Percentiles rank a stretch among this genome's conserved stretches.
These are phyloP conservation scores for Augochlorella aurata DNA, from an alignment of 2,888 invertebrate genomes.

Conservation along the genomic window DNA sequence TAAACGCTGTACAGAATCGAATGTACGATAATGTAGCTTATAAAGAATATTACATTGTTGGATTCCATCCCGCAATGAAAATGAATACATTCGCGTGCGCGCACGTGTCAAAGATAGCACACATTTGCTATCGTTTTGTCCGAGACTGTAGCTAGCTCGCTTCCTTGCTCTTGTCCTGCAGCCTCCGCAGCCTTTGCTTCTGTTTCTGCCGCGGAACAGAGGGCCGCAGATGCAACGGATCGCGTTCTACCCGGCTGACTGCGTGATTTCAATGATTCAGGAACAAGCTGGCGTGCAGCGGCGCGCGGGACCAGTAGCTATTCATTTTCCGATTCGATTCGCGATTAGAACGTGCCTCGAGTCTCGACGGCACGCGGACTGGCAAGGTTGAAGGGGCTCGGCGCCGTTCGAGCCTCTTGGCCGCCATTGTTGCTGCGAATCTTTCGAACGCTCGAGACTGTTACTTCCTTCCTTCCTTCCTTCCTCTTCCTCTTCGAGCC, in stretches of 20 bases:
- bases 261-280: slow-evolving; percentile 45
- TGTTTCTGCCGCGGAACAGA: background rate
- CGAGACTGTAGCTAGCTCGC: background rate
- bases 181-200: too few relatives aligned
- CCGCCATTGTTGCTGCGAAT: background rate
- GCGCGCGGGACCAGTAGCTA: background rate
- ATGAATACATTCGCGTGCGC: too few relatives aligned
- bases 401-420: background rate
- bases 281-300: slow-evolving; percentile 6
- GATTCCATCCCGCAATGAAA: too few relatives aligned
- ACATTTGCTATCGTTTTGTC: too few relatives aligned
- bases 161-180: background rate
- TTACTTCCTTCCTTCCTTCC: background rate
- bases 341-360: slow-evolving; percentile 11
- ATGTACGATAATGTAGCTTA: too few relatives aligned
- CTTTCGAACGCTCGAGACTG: background rate
- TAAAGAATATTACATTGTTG: too few relatives aligned
- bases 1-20: too few relatives aligned
- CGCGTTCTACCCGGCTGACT: slow-evolving; percentile 14
- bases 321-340: slow-evolving; percentile 24
- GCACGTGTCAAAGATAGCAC: too few relatives aligned
- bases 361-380: background rate
- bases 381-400: background rate
- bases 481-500: background rate
- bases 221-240: background rate